Evolutionary conservation across 1,140 invertebrate species (phyloP).

Genomic region (Littorina saxatilis): DNA sequence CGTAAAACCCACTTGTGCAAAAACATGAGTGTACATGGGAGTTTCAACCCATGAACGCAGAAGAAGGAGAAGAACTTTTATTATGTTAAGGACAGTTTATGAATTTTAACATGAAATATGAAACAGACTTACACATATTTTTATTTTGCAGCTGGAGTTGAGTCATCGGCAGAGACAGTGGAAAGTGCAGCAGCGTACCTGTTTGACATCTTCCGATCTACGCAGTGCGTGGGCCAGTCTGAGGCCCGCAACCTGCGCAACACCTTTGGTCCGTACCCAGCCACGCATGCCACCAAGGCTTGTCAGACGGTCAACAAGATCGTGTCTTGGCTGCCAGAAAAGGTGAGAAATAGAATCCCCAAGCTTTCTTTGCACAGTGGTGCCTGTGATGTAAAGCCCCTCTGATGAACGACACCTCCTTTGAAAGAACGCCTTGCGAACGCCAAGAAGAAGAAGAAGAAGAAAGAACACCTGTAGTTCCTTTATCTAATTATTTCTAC

Average conservation of each 20-base stretch:
- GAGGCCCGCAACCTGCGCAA: constrained; percentile 64
- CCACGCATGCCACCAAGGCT: constrained; percentile 65
- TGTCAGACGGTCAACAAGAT: constrained; percentile 68
- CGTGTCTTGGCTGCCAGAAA: constrained; percentile 67
- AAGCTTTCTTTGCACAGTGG: too few relatives aligned
- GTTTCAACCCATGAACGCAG: too few relatives aligned
- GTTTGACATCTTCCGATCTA: constrained; percentile 80
- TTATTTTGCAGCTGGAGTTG: constrained; percentile 71
- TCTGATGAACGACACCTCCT: background rate
- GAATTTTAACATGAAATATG: too few relatives aligned
- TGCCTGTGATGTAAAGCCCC: too few relatives aligned
- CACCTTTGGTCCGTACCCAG: constrained; percentile 73
- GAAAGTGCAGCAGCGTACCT: constrained; percentile 81
- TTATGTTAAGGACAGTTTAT: too few relatives aligned
- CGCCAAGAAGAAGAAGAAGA: background rate
- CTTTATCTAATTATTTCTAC: too few relatives aligned
- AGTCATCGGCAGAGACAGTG: constrained; percentile 78
- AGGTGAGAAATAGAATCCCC: background rate
- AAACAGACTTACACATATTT: too few relatives aligned
- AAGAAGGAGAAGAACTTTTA: too few relatives aligned
- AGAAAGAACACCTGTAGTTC: too few relatives aligned
- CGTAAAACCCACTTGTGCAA: too few relatives aligned
- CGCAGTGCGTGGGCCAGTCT: constrained; percentile 78
- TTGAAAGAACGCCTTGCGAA: background rate
- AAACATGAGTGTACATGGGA: too few relatives aligned